Evolutionary conservation across 2,888 invertebrate genomes (phyloP).

Genomic region (Chrysolina oricalcia): DNA sequence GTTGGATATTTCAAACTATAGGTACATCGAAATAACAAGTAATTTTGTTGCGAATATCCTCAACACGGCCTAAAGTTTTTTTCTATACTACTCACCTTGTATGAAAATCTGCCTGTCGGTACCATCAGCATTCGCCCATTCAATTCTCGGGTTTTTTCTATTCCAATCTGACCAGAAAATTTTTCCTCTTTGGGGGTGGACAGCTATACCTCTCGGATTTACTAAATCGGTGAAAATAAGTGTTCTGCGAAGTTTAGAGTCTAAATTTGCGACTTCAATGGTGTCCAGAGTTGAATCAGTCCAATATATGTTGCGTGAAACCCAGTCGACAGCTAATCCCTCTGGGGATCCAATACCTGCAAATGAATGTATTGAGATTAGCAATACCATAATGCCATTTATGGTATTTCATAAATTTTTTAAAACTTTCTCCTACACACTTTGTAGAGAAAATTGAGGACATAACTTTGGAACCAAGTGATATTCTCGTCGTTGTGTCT

Average conservation of each 20-base stretch:
- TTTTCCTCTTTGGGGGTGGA: slow-evolving; percentile 92
- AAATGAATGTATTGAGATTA: not conserved
- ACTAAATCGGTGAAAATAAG: slow-evolving; percentile 84
- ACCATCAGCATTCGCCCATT: slow-evolving; percentile 95
- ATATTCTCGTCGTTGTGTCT: no score
- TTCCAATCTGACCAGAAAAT: slow-evolving; percentile 99
- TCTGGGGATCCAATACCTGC: slow-evolving; percentile 90
- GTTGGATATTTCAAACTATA: no score
- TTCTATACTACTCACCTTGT: slow-evolving; percentile 65
- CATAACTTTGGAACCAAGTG: no score
- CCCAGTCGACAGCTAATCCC: slow-evolving; percentile 95
- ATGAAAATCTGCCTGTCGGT: slow-evolving; percentile 81
- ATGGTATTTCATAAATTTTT: no score
- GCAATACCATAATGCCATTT: no score
- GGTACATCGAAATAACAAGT: no score
- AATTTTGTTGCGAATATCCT: no score
- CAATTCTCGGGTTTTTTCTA: slow-evolving; percentile 91
- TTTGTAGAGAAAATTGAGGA: no score
- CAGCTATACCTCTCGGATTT: slow-evolving; percentile 96
- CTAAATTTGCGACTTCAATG: slow-evolving; percentile 92
- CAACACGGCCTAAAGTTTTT: not conserved
- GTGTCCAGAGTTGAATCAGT: slow-evolving; percentile 93
- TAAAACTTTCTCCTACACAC: not conserved
- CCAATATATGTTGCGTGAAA: slow-evolving; percentile 95
- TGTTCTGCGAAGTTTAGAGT: slow-evolving; percentile 83